Conservation (phyloP, 2,797 vertebrate species). For the Tragopan temminckii region DNA sequence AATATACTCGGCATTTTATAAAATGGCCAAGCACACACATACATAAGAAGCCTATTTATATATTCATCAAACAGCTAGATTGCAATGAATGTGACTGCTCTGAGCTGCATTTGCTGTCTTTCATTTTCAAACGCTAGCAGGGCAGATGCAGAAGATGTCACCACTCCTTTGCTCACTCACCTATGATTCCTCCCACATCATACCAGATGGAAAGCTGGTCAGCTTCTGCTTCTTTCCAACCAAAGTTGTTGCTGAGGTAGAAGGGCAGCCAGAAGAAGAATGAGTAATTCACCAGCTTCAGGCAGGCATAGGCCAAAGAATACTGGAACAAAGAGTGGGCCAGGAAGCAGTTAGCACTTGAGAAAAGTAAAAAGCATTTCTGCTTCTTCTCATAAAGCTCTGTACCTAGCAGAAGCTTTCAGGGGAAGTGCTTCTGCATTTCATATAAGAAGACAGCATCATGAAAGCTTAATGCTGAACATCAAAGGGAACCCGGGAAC, state of each 20-base stretch:
- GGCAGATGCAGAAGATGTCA: background rate
- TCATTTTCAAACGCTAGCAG: background rate
- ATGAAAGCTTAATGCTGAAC: slow-evolving; percentile 69
- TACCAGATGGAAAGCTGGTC: slow-evolving; percentile 97
- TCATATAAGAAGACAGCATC: background rate
- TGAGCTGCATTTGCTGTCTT: background rate
- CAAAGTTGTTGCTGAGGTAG: slow-evolving; percentile 95
- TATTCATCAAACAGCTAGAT: background rate
- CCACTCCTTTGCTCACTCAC: slow-evolving; percentile 71
- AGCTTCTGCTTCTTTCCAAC: slow-evolving; percentile 94
- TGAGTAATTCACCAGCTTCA: slow-evolving; percentile 98
- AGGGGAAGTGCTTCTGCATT: background rate
- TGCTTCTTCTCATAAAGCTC: slow-evolving; percentile 7
- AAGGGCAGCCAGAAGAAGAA: slow-evolving; percentile 99
- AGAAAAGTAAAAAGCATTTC: background rate
- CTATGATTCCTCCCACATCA: slow-evolving; percentile 95
- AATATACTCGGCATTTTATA: background rate
- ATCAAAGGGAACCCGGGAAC: slow-evolving; percentile 66
- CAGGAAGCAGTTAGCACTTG: background rate
- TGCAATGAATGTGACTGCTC: background rate
- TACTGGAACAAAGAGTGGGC: slow-evolving; percentile 84
- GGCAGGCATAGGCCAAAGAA: slow-evolving; percentile 93
- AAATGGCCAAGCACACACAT: background rate
- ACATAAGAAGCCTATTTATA: background rate
- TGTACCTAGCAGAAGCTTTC: slow-evolving; percentile 3